A percentile compares a stretch with the other conserved stretches of the same genome.
Conservation (phyloP, 2,113 vertebrate genomes). For the Muntiacus muntjak region DNA sequence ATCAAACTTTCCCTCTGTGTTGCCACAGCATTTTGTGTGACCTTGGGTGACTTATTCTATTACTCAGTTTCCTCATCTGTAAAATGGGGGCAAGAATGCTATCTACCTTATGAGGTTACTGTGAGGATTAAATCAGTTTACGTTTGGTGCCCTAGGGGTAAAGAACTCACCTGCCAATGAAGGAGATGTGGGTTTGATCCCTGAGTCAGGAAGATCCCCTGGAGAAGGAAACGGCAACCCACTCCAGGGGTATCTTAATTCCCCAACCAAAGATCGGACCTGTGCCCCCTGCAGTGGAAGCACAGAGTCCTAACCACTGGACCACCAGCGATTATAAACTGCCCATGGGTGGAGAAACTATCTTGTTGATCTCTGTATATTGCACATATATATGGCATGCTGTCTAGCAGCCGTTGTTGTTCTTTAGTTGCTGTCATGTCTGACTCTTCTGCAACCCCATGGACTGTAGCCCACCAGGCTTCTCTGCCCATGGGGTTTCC, state of each 20-base stretch:
- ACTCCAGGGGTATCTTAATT: neutral
- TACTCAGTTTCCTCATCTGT: neutral
- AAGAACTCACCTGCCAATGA: neutral
- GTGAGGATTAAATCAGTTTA: neutral
- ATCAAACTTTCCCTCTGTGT: neutral
- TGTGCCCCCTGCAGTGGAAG: neutral
- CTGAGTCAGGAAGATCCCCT: neutral
- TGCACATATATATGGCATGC: neutral
- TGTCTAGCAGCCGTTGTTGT: neutral
- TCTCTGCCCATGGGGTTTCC: neutral
- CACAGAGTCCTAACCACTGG: neutral
- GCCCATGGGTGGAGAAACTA: neutral
- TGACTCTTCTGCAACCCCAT: neutral
- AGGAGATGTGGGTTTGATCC: neutral
- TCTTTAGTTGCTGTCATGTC: neutral
- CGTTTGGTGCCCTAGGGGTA: neutral
- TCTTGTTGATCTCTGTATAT: neutral
- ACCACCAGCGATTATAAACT: neutral
- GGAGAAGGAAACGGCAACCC: neutral
- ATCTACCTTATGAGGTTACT: neutral
- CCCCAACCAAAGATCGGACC: rapidly evolving
- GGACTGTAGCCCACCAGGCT: neutral
- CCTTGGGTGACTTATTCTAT: neutral
- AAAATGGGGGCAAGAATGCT: neutral
- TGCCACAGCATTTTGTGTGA: neutral